These are phyloP conservation scores for Bombus fervidus DNA, from an alignment of 1,140 invertebrate species.

Conservation along the genomic window DNA sequence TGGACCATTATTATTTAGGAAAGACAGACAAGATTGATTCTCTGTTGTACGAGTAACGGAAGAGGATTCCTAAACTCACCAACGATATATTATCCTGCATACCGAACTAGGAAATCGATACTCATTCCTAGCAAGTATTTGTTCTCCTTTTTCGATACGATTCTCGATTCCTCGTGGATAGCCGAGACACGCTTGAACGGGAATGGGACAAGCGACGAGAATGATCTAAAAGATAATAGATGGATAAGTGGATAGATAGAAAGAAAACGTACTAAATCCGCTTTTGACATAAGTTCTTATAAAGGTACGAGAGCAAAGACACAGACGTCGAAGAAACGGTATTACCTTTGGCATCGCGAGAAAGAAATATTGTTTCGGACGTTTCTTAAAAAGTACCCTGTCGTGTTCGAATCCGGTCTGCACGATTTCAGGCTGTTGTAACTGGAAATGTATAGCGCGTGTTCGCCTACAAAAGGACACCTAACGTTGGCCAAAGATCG, in stretches of 20 bases:
- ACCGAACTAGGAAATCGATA: background rate
- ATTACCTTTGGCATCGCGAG: too few species aligned
- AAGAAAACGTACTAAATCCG: too few species aligned
- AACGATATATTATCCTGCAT: slow-evolving; percentile 34
- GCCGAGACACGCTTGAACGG: background rate
- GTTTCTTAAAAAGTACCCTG: background rate
- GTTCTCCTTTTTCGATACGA: background rate
- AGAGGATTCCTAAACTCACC: slow-evolving; percentile 12
- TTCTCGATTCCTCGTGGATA: background rate
- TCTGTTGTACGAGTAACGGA: background rate
- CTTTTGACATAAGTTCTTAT: background rate
- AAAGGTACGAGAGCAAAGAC: background rate
- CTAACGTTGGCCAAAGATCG: slow-evolving; percentile 38
- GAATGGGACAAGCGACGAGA: background rate
- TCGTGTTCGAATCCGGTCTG: background rate
- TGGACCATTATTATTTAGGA: slow-evolving; percentile 54
- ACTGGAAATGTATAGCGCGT: slow-evolving; percentile 28
- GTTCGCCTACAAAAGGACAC: slow-evolving; percentile 34
- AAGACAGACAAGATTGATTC: slow-evolving; percentile 58
- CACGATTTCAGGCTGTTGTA: background rate
- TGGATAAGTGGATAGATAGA: background rate
- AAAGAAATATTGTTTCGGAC: background rate
- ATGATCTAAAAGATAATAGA: background rate
- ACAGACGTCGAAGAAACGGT: background rate
- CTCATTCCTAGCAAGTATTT: background rate